phyloP scores from a whole-genome alignment of 2,113 vertebrate species.

The Noctilio leporinus region DNA sequence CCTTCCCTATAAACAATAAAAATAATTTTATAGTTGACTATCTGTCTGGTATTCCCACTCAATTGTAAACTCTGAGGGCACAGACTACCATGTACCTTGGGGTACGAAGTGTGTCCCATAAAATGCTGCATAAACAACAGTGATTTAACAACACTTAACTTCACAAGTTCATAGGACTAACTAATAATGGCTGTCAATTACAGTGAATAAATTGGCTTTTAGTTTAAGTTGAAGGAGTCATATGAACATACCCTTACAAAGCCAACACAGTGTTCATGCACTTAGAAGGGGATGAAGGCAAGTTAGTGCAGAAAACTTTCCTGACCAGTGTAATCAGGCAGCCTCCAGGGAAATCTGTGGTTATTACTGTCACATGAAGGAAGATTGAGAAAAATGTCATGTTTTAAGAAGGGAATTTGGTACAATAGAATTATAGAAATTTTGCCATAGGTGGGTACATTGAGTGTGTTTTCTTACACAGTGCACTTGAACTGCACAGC shows the following conservation, averaged over 20 bases:
- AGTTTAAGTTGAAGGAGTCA: not conserved
- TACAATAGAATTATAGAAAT: not conserved
- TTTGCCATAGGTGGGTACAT: not conserved
- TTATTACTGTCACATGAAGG: not conserved
- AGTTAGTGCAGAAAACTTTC: not conserved
- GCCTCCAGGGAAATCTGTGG: not conserved
- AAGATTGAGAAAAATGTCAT: not conserved
- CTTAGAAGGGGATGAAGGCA: not conserved
- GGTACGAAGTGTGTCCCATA: not conserved
- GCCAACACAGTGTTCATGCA: not conserved
- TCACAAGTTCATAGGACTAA: accelerated
- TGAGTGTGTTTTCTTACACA: not conserved
- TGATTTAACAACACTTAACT: not conserved
- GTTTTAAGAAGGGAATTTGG: not conserved
- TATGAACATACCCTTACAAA: not conserved
- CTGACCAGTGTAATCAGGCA: not conserved
- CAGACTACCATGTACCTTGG: not conserved
- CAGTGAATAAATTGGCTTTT: not conserved
- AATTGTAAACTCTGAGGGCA: not conserved
- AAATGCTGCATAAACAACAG: not conserved
- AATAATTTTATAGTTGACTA: not conserved
- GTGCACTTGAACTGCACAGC: not conserved
- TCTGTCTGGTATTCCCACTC: not conserved
- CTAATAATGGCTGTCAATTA: not conserved
- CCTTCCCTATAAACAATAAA: not conserved